Evolutionary conservation across 2,888 invertebrate genomes (phyloP).

Genomic region (Hirtodrosophila duncani): DNA sequence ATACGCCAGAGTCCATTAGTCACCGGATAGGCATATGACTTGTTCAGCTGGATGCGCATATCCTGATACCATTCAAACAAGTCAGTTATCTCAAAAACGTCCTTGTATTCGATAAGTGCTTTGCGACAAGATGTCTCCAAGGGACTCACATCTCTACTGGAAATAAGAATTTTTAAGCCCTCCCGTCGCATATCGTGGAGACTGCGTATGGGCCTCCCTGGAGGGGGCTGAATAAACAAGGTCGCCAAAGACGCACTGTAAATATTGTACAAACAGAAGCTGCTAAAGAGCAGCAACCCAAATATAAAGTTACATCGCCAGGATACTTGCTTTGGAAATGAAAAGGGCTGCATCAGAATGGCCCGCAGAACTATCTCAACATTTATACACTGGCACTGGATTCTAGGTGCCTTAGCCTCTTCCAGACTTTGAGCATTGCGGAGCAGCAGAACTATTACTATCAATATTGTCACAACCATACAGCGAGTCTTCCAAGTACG

Average conservation of each 20-base stretch:
- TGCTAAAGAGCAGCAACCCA: slow-evolving; percentile 33
- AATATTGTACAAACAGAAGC: slow-evolving; percentile 33
- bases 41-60: slow-evolving; percentile 26
- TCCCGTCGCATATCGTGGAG: slow-evolving; percentile 49
- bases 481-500: too few relatives aligned
- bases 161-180: slow-evolving; percentile 39
- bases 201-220: slow-evolving; percentile 29
- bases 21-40: slow-evolving; percentile 39
- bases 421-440: slow-evolving; percentile 18
- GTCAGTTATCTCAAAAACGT: slow-evolving; percentile 26
- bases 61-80: slow-evolving; percentile 20
- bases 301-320: slow-evolving; percentile 40
- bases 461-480: neutral
- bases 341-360: slow-evolving; percentile 54
- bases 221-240: slow-evolving; percentile 47
- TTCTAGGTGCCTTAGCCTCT: neutral
- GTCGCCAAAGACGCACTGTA: slow-evolving; percentile 55
- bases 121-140: slow-evolving; percentile 2
- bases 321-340: slow-evolving; percentile 18
- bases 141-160: neutral
- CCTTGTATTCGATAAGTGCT: slow-evolving; percentile 7
- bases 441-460: slow-evolving; percentile 13
- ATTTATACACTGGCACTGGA: neutral
- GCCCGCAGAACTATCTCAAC: slow-evolving; percentile 40
- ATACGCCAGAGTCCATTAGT: slow-evolving; percentile 40